phyloP scores from a whole-genome alignment of 2,113 vertebrate genomes.

The Aldabrachelys gigantea region DNA sequence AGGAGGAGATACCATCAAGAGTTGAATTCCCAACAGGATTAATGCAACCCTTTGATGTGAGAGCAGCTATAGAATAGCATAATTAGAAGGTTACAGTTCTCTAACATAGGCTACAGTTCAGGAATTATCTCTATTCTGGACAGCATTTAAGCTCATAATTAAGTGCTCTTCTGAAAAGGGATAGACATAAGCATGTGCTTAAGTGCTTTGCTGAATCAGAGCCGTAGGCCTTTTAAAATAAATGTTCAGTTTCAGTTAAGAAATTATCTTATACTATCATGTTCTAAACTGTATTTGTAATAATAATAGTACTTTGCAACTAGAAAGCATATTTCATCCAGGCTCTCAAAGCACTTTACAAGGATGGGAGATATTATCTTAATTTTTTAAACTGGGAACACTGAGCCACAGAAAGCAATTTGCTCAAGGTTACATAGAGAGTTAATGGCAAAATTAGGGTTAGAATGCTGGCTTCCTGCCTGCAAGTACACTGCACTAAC shows the following conservation, averaged over 20 bases:
- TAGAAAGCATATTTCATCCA: neutral
- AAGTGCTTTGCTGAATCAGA: slow-evolving; percentile 1
- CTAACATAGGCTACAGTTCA: neutral
- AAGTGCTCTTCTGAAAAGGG: neutral
- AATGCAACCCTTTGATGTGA: neutral
- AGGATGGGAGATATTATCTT: neutral
- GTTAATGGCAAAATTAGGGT: neutral
- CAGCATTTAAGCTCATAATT: neutral
- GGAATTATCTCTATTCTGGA: neutral
- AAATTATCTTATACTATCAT: neutral
- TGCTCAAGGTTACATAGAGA: slow-evolving; percentile 1
- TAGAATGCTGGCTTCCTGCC: neutral
- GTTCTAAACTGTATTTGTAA: neutral
- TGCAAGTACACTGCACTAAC: neutral
- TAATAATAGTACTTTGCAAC: neutral
- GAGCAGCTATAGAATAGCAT: neutral
- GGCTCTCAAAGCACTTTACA: slow-evolving; percentile 2
- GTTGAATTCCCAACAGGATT: neutral
- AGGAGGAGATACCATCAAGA: neutral
- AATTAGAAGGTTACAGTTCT: neutral
- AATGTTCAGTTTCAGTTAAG: neutral
- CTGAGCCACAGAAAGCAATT: neutral
- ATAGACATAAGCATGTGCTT: neutral
- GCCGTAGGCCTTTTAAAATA: slow-evolving; percentile 6
- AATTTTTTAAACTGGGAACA: slow-evolving; percentile 28